Conservation (phyloP, 92 coral and sea anemone genomes). For the Palythoa grandiflora region DNA sequence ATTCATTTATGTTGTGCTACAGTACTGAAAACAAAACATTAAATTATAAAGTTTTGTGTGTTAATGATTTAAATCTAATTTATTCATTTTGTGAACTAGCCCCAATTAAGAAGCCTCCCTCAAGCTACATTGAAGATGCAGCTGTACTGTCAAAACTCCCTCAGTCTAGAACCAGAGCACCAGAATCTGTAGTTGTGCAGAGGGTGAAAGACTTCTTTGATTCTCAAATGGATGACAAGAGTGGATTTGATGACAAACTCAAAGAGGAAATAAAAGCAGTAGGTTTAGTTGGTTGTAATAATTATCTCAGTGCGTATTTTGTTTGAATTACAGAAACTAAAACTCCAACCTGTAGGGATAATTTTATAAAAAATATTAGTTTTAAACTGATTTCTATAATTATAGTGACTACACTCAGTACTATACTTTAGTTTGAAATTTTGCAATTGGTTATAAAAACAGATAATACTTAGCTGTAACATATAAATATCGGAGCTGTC, state of each 20-base stretch:
- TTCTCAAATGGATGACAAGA: slow-evolving; percentile 72
- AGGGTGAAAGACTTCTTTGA: slow-evolving; percentile 55
- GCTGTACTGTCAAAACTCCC: neutral
- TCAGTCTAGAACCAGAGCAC: neutral
- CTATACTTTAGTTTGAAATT: no score
- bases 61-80: no score
- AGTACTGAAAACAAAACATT: no score
- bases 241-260: slow-evolving; percentile 72
- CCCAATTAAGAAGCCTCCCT: neutral
- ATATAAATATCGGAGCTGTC: no score
- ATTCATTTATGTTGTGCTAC: no score
- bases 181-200: slow-evolving; percentile 8
- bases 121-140: neutral
- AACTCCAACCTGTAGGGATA: neutral
- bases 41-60: no score
- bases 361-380: neutral
- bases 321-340: no score
- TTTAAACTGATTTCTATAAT: no score
- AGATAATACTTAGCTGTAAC: no score
- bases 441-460: no score
- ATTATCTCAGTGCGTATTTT: neutral
- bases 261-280: slow-evolving; percentile 79
- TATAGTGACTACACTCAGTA: no score
- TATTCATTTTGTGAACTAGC: no score
- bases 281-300: neutral